Conservation (phyloP, 2,797 vertebrate genomes). For the Pristis pectinata region DNA sequence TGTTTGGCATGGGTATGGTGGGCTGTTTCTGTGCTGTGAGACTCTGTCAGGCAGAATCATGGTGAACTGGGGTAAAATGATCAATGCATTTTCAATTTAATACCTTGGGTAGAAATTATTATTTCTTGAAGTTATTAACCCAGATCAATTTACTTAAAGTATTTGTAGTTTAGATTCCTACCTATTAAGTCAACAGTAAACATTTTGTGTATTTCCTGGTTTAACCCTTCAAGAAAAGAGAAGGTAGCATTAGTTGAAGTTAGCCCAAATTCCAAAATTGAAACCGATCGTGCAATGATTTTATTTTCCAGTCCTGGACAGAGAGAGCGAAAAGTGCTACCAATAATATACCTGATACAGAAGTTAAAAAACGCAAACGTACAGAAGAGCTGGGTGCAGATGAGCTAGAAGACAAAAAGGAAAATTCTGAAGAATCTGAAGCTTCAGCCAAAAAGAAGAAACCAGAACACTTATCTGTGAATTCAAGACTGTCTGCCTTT, state of each 20-base stretch:
- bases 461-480: constrained; percentile 55
- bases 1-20: too few relatives aligned
- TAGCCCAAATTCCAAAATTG: background rate
- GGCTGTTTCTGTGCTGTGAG: too few relatives aligned
- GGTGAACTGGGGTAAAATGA: background rate
- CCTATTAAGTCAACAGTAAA: background rate
- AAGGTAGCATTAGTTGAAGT: background rate
- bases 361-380: constrained; percentile 76
- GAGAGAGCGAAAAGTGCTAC: constrained; percentile 68
- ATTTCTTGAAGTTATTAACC: background rate
- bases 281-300: background rate
- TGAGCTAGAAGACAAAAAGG: constrained; percentile 43
- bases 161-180: background rate
- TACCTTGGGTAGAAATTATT: background rate
- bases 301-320: constrained; percentile 67
- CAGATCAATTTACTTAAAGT: background rate
- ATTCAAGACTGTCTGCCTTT: constrained; percentile 72
- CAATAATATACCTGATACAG: constrained; percentile 42
- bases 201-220: background rate
- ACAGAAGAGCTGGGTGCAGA: constrained; percentile 44
- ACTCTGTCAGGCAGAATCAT: background rate
- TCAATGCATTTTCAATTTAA: background rate
- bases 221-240: background rate
- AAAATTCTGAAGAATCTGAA: constrained; percentile 50
- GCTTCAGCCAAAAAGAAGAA: constrained; percentile 68